These are phyloP conservation scores for Rhynchotus rufescens DNA, from an alignment of 2,797 vertebrate species.

Conservation along the genomic window DNA sequence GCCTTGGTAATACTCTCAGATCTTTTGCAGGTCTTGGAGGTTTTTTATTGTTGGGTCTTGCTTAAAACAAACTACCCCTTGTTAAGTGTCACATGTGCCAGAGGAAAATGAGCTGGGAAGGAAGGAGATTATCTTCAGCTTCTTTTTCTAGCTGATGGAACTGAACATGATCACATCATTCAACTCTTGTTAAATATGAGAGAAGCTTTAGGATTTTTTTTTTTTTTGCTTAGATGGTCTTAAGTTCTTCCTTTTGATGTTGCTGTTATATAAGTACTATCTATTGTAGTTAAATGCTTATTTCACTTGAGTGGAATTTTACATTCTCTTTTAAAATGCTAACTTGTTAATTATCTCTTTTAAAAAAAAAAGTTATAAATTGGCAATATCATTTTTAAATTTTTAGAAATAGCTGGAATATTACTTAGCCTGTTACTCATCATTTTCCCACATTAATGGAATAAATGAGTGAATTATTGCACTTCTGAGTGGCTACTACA, in stretches of 20 bases:
- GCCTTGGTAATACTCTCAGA: not conserved
- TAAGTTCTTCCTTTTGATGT: not conserved
- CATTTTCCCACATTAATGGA: not conserved
- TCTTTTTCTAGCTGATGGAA: not conserved
- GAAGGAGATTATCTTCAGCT: not conserved
- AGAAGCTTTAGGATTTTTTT: not conserved
- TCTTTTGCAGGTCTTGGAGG: not conserved
- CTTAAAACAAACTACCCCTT: not conserved
- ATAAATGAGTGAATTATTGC: not conserved
- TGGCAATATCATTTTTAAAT: not conserved
- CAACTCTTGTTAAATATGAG: not conserved
- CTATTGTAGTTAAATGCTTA: not conserved
- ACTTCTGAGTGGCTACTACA: not conserved
- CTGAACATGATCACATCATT: no score
- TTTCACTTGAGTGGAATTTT: not conserved
- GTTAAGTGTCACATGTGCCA: not conserved
- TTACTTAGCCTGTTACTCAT: not conserved
- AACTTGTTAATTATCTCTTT: not conserved
- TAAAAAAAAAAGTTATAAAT: no score
- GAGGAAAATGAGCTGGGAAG: not conserved
- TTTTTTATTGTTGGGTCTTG: rapidly evolving
- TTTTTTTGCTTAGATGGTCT: not conserved
- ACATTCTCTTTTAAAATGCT: not conserved
- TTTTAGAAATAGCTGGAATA: no score
- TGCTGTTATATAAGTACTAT: not conserved